A percentile compares a stretch with the other conserved stretches of the same genome.
Conservation (phyloP, 2,888 invertebrate genomes). For the Drosophila nigritarsus region DNA sequence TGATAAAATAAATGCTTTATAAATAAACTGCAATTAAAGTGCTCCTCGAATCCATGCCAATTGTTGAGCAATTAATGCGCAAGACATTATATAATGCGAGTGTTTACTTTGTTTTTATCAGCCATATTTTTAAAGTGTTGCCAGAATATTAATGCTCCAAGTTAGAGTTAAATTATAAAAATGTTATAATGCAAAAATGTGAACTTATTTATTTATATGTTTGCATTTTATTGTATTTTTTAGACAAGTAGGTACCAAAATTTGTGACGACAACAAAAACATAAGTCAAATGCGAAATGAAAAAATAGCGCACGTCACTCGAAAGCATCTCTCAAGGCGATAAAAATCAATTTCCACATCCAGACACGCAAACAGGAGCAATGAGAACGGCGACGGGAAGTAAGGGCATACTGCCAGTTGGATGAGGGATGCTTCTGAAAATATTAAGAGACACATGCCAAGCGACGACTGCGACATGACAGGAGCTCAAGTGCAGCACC, state of each 20-base stretch:
- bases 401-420: background rate
- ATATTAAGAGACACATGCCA: slow-evolving; percentile 75
- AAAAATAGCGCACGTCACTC: slow-evolving; percentile 37
- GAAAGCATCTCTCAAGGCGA: slow-evolving; percentile 60
- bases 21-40: slow-evolving; percentile 8
- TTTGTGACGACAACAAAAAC: slow-evolving; percentile 34
- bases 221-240: background rate
- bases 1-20: background rate
- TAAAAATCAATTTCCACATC: slow-evolving; percentile 71
- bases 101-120: background rate
- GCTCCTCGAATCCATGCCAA: background rate
- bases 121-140: background rate
- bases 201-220: background rate
- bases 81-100: slow-evolving; percentile 8
- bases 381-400: slow-evolving; percentile 27
- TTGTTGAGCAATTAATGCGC: slow-evolving; percentile 6
- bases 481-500: slow-evolving; percentile 4
- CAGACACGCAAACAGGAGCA: slow-evolving; percentile 59
- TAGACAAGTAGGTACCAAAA: slow-evolving; percentile 13
- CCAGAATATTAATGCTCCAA: background rate
- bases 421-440: slow-evolving; percentile 12
- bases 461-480: slow-evolving; percentile 30
- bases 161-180: background rate
- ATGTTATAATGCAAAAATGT: rapidly evolving
- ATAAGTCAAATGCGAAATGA: background rate